phyloP scores from a whole-genome alignment of 2,113 vertebrate species.

The Excalfactoria chinensis region DNA sequence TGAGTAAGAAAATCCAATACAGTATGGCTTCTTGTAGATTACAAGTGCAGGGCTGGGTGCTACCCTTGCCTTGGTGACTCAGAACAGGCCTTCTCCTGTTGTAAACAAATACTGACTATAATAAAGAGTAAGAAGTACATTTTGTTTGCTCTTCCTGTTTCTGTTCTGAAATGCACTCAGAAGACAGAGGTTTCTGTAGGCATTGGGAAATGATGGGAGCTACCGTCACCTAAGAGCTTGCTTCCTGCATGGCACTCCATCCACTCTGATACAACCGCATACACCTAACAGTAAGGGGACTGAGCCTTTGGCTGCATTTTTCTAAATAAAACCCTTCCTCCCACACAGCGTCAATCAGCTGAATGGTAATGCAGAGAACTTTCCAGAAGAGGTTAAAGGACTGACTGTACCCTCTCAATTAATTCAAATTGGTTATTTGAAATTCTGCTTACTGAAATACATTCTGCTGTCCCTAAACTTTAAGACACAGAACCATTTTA shows the following conservation, averaged over 20 bases:
- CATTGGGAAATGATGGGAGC: background rate
- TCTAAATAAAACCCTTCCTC: conserved; percentile 5
- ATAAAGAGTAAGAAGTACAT: conserved; percentile 63
- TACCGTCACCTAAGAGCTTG: background rate
- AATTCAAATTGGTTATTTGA: background rate
- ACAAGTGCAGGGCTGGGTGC: background rate
- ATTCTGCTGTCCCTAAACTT: background rate
- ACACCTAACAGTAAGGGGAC: background rate
- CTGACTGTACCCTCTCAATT: background rate
- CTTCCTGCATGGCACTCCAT: background rate
- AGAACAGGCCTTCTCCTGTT: background rate
- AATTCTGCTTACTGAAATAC: background rate
- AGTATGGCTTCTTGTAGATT: background rate
- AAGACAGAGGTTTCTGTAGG: background rate
- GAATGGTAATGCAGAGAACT: background rate
- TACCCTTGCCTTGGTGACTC: background rate
- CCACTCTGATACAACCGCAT: background rate
- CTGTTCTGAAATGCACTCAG: conserved; percentile 14
- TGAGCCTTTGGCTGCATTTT: background rate
- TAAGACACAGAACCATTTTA: background rate
- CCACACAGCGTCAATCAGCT: background rate
- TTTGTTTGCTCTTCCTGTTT: conserved; percentile 36
- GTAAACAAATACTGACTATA: conserved; percentile 60
- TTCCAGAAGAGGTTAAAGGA: background rate
- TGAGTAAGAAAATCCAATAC: background rate